A percentile compares a stretch with the other conserved stretches of the same genome.
Conservation (phyloP, 2,797 vertebrate species). For the Heterohyrax brucei region DNA sequence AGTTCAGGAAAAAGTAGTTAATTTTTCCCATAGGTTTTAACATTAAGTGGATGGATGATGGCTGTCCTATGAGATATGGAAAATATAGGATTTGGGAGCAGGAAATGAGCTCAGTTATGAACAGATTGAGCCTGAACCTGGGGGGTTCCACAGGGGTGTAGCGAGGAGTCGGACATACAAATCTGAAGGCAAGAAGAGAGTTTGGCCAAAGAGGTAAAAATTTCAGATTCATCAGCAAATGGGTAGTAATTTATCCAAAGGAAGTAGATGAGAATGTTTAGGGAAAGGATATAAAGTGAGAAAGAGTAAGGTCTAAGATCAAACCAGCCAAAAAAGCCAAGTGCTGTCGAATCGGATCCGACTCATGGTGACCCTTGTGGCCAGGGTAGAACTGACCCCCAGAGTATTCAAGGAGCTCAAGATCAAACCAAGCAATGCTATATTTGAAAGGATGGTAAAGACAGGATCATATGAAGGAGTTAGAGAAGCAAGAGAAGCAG, state of each 20-base stretch:
- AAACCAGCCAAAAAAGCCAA: background rate
- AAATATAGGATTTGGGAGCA: background rate
- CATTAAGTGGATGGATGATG: background rate
- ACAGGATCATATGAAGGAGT: background rate
- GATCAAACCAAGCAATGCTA: background rate
- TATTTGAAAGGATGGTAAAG: background rate
- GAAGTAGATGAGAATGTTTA: conserved; percentile 24
- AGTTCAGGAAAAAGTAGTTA: conserved; percentile 6
- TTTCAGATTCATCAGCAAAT: conserved; percentile 17
- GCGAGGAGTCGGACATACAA: background rate
- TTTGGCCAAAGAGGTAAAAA: conserved; percentile 27
- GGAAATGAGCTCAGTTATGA: background rate
- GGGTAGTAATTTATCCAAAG: background rate
- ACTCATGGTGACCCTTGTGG: no score
- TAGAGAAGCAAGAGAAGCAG: background rate
- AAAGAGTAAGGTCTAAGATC: background rate
- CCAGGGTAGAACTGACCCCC: no score
- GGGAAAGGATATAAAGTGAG: conserved; percentile 13
- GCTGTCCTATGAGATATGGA: background rate
- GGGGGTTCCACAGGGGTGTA: background rate
- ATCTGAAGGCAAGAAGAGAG: background rate
- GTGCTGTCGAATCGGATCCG: no score
- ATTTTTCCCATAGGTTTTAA: background rate
- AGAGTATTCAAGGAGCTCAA: background rate
- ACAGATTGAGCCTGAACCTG: background rate